Percentiles rank a stretch among this genome's conserved stretches.
Evolutionary conservation across 2,888 invertebrate genomes (phyloP).

Genomic region (Coelopa pilipes): DNA sequence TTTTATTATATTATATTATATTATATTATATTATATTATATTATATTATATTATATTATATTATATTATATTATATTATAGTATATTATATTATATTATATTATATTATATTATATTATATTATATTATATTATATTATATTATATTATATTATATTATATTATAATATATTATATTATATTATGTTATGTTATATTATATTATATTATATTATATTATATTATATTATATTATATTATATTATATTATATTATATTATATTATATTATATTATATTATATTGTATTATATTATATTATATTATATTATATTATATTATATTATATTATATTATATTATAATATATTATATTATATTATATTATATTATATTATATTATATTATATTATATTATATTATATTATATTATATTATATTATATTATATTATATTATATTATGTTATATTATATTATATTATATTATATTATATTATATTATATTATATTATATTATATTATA

Average conservation of each 20-base stretch:
- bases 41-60: background rate
- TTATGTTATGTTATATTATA: slow-evolving; percentile 23
- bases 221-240: slow-evolving; percentile 23
- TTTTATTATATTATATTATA: slow-evolving; percentile 7
- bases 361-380: slow-evolving; percentile 24
- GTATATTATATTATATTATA: slow-evolving; percentile 20
- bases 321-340: slow-evolving; percentile 27
- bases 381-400: slow-evolving; percentile 26
- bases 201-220: slow-evolving; percentile 25
- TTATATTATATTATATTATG: slow-evolving; percentile 26
- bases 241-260: slow-evolving; percentile 25
- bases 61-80: background rate
- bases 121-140: slow-evolving; percentile 19
- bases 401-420: slow-evolving; percentile 26
- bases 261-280: slow-evolving; percentile 15
- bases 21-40: slow-evolving; percentile 6
- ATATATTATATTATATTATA: slow-evolving; percentile 25
- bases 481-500: too few relatives aligned
- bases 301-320: slow-evolving; percentile 23
- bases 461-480: slow-evolving; percentile 19
- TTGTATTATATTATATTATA: too few relatives aligned
- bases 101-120: slow-evolving; percentile 20
- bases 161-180: slow-evolving; percentile 18
- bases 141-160: slow-evolving; percentile 21
- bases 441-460: slow-evolving; percentile 23